phyloP scores from a whole-genome alignment of 2,797 vertebrate genomes.

The Ataeniobius toweri region DNA sequence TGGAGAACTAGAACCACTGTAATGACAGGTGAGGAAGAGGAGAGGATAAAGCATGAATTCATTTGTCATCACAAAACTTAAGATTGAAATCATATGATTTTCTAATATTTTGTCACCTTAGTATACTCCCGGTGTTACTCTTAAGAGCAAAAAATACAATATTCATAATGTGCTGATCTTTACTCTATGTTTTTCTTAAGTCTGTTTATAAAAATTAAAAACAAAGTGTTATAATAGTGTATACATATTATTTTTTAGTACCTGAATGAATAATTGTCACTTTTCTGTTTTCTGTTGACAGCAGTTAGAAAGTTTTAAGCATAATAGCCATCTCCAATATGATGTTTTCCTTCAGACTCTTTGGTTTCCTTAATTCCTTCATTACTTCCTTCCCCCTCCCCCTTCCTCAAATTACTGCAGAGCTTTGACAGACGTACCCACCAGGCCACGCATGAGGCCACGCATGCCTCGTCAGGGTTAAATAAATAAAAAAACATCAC shows the following conservation, averaged over 20 bases:
- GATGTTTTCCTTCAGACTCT: conserved; percentile 4
- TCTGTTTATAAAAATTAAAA: neutral
- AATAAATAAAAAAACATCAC: conserved; percentile 51
- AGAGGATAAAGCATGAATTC: too few species aligned
- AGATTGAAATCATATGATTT: too few species aligned
- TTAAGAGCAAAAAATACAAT: neutral
- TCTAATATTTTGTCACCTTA: neutral
- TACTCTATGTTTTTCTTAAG: neutral
- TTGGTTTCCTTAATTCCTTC: conserved; percentile 10
- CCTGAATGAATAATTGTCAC: neutral
- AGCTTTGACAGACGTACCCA: conserved; percentile 79
- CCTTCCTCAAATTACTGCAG: conserved; percentile 72
- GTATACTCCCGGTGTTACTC: neutral
- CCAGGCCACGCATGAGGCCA: conserved; percentile 74
- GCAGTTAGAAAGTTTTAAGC: neutral
- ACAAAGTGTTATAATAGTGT: neutral
- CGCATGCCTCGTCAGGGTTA: conserved; percentile 59
- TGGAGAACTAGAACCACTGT: too few species aligned
- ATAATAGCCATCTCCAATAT: conserved; percentile 24
- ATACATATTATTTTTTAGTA: neutral
- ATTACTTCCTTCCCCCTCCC: conserved; percentile 9
- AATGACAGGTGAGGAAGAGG: too few species aligned
- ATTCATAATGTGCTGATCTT: neutral
- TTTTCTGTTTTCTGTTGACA: neutral
- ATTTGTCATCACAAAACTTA: too few species aligned